These are phyloP conservation scores for Hippasteria phrygiana DNA, from an alignment of 53 echinoderm and acorn worm species.

Conservation along the genomic window DNA sequence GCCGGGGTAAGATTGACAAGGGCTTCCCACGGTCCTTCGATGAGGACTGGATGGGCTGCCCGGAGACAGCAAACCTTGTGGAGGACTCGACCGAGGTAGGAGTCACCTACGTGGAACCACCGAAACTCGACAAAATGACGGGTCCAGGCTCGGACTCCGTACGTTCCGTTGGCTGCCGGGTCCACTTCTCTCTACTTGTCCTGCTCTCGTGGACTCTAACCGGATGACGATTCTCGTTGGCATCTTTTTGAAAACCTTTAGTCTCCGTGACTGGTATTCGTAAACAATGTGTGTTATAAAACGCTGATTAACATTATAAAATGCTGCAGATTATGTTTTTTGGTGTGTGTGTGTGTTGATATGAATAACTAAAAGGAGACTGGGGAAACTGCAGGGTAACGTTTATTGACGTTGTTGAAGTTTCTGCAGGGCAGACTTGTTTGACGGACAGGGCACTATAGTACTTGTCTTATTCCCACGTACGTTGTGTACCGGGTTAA, in stretches of 20 bases:
- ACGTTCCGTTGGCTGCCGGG: neutral
- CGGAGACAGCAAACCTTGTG: slow-evolving; percentile 1
- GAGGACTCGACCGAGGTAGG: neutral
- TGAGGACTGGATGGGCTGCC: slow-evolving; percentile 94
- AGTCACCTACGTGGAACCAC: slow-evolving; percentile 26
- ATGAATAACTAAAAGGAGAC: neutral
- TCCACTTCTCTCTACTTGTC: slow-evolving; percentile 25
- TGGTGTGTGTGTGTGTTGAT: slow-evolving; percentile 31
- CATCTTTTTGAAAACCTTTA: neutral
- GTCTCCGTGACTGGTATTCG: slow-evolving; percentile 13
- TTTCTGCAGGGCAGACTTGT: too few relatives aligned
- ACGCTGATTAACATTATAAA: slow-evolving; percentile 12
- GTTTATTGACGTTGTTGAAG: neutral
- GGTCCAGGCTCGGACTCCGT: slow-evolving; percentile 19
- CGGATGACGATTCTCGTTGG: neutral
- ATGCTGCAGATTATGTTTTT: slow-evolving; percentile 46
- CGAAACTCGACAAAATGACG: slow-evolving; percentile 13
- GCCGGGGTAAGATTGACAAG: slow-evolving; percentile 77
- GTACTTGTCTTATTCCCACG: too few relatives aligned
- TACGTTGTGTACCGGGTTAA: too few relatives aligned
- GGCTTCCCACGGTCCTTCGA: slow-evolving; percentile 88
- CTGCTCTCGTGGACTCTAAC: neutral
- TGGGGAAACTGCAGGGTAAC: slow-evolving; percentile 16
- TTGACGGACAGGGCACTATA: too few relatives aligned
- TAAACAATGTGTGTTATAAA: slow-evolving; percentile 36